Evolutionary conservation across 1,140 invertebrate species (phyloP), one percentile per base, ranked within the genome.

Genomic region (Drosophila elegans): DNA sequence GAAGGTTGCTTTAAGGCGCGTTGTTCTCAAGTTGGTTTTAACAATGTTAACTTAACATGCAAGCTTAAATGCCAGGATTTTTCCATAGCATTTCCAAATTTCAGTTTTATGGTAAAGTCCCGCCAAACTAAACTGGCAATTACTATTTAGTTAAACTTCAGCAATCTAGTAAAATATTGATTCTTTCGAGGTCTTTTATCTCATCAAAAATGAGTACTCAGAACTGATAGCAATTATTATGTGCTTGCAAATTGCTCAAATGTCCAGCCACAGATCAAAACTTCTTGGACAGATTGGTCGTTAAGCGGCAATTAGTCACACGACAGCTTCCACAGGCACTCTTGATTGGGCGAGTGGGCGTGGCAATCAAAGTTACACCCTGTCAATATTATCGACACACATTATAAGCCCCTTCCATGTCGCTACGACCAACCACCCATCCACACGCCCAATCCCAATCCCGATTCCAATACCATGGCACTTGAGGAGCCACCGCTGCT

Each of bases 351-450:
- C 38, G 53, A 39, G 36, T 51, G 48, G 57, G 57, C 29, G 49
- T 59, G 77, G 77, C 67, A 69, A 83, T 88, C 84, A 88, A 80
- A 82, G 69, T 86, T 72, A 76, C 79, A 88, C 82, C 84, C 72
- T 63, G 66, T 66, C 84, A 77, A 88, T 89, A 89, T 60, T 68
- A 84, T 83, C 76, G 81, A 74, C 74, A 76, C 79, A 67, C 75
- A 62, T 62, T 62, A 69, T 69, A 77, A 69, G 62, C 67, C 49
- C 25, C 27, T 4, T 16, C 27, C 25, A 29, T 32, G 29, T 32
- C 29, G 5, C 29, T 6, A 5, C 42, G 12, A 7, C 49, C 41
- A 6, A 13, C 45, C 16, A 13, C 32, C n/a, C 45, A 21, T 51
- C 27, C 38, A 29, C 45, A 46, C 51, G 42, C 63, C 67, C 67